phyloP scores from a whole-genome alignment of 1,140 invertebrate species.

The Alviniconcha marisindica region DNA sequence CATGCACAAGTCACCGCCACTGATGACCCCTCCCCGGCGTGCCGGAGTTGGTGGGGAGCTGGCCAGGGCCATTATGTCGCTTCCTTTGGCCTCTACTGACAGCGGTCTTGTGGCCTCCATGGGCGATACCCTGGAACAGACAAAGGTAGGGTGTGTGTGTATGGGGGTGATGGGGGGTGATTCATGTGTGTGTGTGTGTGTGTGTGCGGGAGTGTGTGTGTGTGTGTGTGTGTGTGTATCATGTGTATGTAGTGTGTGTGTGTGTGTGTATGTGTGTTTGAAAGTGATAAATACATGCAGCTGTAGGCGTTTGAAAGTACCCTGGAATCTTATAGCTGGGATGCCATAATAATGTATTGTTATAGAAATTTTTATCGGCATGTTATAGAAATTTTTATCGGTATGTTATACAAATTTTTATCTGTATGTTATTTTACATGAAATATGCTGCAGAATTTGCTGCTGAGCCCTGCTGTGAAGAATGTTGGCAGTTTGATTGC shows the following conservation, averaged over 20 bases:
- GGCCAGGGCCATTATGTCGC: slow-evolving; percentile 28
- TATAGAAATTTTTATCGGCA: no score
- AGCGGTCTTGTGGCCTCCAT: slow-evolving; percentile 42
- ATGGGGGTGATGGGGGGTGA: no score
- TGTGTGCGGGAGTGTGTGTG: not conserved
- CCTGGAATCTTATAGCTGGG: no score
- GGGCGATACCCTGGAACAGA: slow-evolving; percentile 39
- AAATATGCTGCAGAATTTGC: no score
- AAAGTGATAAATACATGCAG: not conserved
- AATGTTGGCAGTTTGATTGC: no score
- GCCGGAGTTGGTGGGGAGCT: slow-evolving; percentile 14
- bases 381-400: no score
- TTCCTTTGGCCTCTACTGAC: slow-evolving; percentile 26
- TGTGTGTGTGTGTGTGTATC: not conserved
- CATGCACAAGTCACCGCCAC: not conserved
- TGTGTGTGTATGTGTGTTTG: slow-evolving; percentile 9
- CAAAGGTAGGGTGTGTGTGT: slow-evolving; percentile 28
- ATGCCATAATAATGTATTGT: no score
- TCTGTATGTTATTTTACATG: no score
- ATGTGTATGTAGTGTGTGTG: not conserved
- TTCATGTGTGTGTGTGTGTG: not conserved
- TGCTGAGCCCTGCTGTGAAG: no score
- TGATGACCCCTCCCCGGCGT: slow-evolving; percentile 30
- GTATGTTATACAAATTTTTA: no score
- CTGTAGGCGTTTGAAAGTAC: no score